These are phyloP conservation scores for Cistogaster globosa DNA, from an alignment of 2,888 invertebrate genomes.

Conservation along the genomic window DNA sequence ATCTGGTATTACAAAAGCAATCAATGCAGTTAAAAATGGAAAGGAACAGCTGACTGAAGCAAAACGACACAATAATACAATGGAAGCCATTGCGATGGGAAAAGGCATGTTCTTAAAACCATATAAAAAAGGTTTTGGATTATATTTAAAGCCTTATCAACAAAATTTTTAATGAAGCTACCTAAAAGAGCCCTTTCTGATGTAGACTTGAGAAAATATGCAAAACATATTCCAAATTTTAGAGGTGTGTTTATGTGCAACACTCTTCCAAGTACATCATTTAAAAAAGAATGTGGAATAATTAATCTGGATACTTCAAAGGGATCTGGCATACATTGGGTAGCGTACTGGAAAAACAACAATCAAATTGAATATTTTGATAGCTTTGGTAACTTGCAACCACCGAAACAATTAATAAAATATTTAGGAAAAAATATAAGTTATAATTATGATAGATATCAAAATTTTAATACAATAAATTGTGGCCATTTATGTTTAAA, in stretches of 20 bases:
- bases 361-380: slow-evolving; percentile 3
- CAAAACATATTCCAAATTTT: slow-evolving; percentile 20
- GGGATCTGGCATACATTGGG: slow-evolving; percentile 18
- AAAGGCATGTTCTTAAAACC: slow-evolving; percentile 22
- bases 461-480: slow-evolving; percentile 5
- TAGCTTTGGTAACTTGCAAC: slow-evolving; percentile 20
- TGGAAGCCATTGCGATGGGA: not conserved
- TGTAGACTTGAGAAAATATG: slow-evolving; percentile 23
- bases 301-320: slow-evolving; percentile 6
- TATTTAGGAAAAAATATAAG: slow-evolving; percentile 7
- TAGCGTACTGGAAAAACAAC: slow-evolving; percentile 14
- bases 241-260: slow-evolving; percentile 10
- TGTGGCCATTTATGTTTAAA: slow-evolving; percentile 11
- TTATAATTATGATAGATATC: slow-evolving; percentile 8
- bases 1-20: slow-evolving; percentile 2
- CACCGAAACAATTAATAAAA: slow-evolving; percentile 8
- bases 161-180: too few species aligned
- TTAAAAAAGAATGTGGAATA: slow-evolving; percentile 7
- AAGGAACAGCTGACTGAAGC: too few species aligned
- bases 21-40: not conserved
- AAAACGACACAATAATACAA: too few species aligned
- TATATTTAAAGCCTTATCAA: too few species aligned
- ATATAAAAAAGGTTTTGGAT: slow-evolving; percentile 8
- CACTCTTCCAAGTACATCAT: slow-evolving; percentile 2
- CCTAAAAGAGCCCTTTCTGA: too few species aligned